Evolutionary conservation across 2,113 vertebrate species (phyloP), one percentile per base, ranked within the genome.

Genomic region (Urocitellus parryii): DNA sequence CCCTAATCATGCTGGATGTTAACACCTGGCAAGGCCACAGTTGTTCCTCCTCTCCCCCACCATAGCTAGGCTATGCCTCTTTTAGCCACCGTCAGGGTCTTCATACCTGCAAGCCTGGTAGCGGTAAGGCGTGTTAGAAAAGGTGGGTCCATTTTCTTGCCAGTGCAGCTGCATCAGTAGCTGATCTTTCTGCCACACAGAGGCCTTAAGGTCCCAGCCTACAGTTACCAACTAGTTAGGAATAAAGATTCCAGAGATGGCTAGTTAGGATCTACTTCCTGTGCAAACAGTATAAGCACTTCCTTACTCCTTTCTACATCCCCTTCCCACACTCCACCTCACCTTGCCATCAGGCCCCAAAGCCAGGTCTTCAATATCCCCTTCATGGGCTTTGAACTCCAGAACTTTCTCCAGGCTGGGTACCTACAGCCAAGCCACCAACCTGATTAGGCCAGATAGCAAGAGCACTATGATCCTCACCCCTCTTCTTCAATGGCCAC

Each of bases 71-170:
- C 22, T 61, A 16, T 39, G 80, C 77, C 70, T 87, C 90, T 34
- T 58, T n/a, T 1, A 86, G 93, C 78, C 58, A 70, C 87, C 76
- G 37, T 85, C 22, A 9, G 39, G 77, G 79, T 72, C 82, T 78
- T 84, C 97, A 97, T 97, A 99, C 99, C 99, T 99, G 99, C 99
- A 99, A 81, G 99, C 99, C 98, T 99, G 99, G 96, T 99, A 99
- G 91, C 99, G 99, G 88, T 99, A 99, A 9, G 98, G 98, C 96
- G 99, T 99, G 92, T 99, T 98, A 0, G 98, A 98, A 77, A 99
- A 98, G 27, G 99, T 97, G 0, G 99, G 99, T 96, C 99, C 98
- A 51, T 99, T 99, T 95, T 99, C 99, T 14, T 99, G 98, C 99
- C 99, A 99, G 37, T 97, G 97, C 63, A 99, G 98, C 96, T 98